These are phyloP conservation scores for Idaea straminata DNA, from an alignment of 2,888 invertebrate species.

Conservation along the genomic window DNA sequence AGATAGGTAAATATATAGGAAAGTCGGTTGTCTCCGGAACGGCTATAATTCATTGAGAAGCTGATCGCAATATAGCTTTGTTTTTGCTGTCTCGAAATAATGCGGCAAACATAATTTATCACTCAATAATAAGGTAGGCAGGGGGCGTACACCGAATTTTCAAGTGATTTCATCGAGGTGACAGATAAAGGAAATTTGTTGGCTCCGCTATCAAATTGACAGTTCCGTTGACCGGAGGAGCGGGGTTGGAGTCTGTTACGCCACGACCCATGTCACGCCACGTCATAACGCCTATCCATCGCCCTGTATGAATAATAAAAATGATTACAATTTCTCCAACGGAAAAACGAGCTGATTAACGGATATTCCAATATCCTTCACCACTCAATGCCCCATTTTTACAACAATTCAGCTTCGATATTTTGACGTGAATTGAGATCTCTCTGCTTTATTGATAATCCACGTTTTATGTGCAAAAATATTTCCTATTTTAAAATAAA, in stretches of 20 bases:
- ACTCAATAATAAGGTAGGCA: conserved; percentile 41
- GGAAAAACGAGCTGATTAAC: conserved; percentile 46
- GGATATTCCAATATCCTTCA: conserved; percentile 45
- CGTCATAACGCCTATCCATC: conserved; percentile 58
- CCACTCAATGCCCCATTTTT: conserved; percentile 17
- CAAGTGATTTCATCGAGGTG: conserved; percentile 55
- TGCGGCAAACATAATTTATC: conserved; percentile 40
- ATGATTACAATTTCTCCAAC: conserved; percentile 45
- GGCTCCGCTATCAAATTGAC: conserved; percentile 67
- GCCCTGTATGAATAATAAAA: conserved; percentile 53
- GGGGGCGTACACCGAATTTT: conserved; percentile 39
- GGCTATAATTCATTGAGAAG: conserved; percentile 23
- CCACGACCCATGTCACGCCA: conserved; percentile 64
- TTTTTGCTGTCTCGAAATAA: conserved; percentile 25
- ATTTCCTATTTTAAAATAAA: not conserved
- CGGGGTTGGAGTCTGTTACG: conserved; percentile 58
- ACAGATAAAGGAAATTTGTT: conserved; percentile 54
- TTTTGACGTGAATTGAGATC: conserved; percentile 13
- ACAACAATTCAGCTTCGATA: conserved; percentile 17
- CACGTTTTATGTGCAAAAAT: conserved; percentile 1
- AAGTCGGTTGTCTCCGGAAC: conserved; percentile 15
- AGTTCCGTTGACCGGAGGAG: conserved; percentile 59
- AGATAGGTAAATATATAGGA: not conserved
- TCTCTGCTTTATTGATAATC: conserved; percentile 8
- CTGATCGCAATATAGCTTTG: conserved; percentile 24